Base-by-base conservation (phyloP, 2,113 vertebrate species). In the Gadus chalcogrammus region DNA sequence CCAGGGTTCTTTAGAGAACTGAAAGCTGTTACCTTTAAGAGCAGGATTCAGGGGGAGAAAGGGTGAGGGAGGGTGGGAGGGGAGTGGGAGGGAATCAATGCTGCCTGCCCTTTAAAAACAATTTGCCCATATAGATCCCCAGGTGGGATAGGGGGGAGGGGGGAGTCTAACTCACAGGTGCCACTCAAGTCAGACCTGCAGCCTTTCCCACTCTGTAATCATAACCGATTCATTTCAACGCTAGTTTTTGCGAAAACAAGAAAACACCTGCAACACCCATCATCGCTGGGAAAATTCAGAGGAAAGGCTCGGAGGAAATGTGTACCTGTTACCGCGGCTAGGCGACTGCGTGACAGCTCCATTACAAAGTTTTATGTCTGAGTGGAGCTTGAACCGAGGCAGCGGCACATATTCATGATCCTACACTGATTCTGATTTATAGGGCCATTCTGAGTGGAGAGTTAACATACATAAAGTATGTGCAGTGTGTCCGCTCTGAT, bases 71-170 rank as follows among this genome's bases (percentile, higher is more conserved):
- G 27, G 59, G 31, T 35, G 4, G 31, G 31, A 35, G 31, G 31
- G 31, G 13, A 24, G 24, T 24, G 24, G 24, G 24, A 24, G 11
- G 59, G 83, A 90, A 89, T 84, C 72, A 84, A 86, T 86, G 79
- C 20, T 1, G 55, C 60, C 69, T 82, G 79, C 75, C 78, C 76
- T 82, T 88, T 83, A 74, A 70, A 83, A 77, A 79, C 77, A 75
- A 79, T 80, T 74, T 73, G 72, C 72, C 73, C 62, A 73, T 78
- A 70, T 20, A 56, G 69, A 69, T 68, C 78, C 68, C 79, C 63
- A 3, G 62, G 48, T 67, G 77, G 28, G 12, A 2, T 5, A 6
- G 53, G 64, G 64, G 16, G 68, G 55, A 67, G 60, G 65, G 42
- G 42, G 42, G 42, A 9, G 42, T 48, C 12, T 7, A 12, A 48